Base-by-base conservation (phyloP, 2,113 vertebrate genomes). In the Chloropsis hardwickii region DNA sequence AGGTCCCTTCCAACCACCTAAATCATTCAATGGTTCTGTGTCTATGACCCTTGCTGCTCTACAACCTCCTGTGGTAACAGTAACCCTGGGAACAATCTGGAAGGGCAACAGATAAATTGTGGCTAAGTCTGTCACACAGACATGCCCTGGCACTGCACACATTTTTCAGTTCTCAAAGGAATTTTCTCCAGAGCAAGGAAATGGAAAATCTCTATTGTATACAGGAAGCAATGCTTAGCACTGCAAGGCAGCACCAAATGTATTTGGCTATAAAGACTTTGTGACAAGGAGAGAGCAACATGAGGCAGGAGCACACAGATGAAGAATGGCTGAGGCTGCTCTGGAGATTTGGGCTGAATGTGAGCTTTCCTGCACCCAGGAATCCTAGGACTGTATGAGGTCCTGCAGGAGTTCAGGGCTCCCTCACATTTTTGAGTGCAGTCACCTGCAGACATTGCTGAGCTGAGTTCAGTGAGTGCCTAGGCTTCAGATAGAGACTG, bases 321-420 rank as follows among this genome's bases (percentile, higher is more conserved):
- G 29, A 70, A 58, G 62, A 70, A 62, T 15, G 18, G 17, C 1
- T 48, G 51, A 71, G 37, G 11, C 40, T 24, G 8, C 57, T 80
- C 71, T 80, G 42, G 50, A 82, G 31, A 50, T 73, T 1, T 40
- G 37, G 19, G 29, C 24, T 84, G 22, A 86, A 74, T 28, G 21
- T 74, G 19, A 71, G 39, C 4, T 61, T 66, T 81, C 39, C 78
- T 86, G 23, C 4, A 3, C 47, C 23, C 56, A 91, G 60, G 16
- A 29, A 74, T 24, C 44, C 48, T 69, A 0, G 0, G 9, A 40
- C 10, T 84, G 39, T 25, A 8, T 0, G 1, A 81, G 57, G 8
- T 64, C 21, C 22, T 74, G n/a, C 62, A 73, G 50, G 61, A 87
- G 21, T 12, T 86, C 66, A 69, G 31, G 17, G 24, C 13, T 56